Evolutionary conservation across 2,797 vertebrate species (phyloP).

Genomic region (Chlorospingus flavigularis): DNA sequence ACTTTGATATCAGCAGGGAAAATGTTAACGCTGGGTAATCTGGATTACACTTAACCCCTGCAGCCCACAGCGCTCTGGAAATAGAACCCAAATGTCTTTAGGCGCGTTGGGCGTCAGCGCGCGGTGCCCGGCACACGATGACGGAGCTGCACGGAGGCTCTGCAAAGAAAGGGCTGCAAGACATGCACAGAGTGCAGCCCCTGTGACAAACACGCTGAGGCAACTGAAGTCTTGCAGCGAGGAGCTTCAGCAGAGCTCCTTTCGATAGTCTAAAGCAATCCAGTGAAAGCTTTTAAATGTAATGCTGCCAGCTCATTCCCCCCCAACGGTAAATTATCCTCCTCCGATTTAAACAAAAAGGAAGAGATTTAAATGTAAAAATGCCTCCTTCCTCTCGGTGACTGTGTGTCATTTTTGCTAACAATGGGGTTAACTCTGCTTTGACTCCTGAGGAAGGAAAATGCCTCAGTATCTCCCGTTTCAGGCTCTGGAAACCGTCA

Average conservation of each 20-base stretch:
- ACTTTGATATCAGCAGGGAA: slow-evolving; percentile 67
- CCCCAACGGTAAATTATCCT: background rate
- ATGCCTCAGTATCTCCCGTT: slow-evolving; percentile 40
- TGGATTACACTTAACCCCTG: slow-evolving; percentile 59
- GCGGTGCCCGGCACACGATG: accelerated
- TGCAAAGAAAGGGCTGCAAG: background rate
- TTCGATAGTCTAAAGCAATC: background rate
- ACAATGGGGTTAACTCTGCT: slow-evolving; percentile 58
- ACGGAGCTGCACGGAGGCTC: background rate
- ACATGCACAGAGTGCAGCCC: background rate
- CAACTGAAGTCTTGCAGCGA: background rate
- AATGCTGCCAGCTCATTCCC: background rate
- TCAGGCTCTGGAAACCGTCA: slow-evolving; percentile 69
- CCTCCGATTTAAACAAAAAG: background rate
- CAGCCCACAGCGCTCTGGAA: background rate
- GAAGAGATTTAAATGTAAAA: slow-evolving; percentile 23
- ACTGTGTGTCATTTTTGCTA: background rate
- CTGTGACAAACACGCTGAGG: background rate
- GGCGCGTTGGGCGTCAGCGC: background rate
- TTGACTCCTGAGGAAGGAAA: slow-evolving; percentile 60
- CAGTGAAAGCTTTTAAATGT: background rate
- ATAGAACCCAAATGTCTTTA: slow-evolving; percentile 3
- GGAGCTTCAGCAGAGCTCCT: background rate
- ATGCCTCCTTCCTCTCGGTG: background rate
- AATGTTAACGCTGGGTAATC: slow-evolving; percentile 64